These are phyloP conservation scores for Macropis europaea DNA, from an alignment of 2,888 invertebrate genomes.

Conservation along the genomic window DNA sequence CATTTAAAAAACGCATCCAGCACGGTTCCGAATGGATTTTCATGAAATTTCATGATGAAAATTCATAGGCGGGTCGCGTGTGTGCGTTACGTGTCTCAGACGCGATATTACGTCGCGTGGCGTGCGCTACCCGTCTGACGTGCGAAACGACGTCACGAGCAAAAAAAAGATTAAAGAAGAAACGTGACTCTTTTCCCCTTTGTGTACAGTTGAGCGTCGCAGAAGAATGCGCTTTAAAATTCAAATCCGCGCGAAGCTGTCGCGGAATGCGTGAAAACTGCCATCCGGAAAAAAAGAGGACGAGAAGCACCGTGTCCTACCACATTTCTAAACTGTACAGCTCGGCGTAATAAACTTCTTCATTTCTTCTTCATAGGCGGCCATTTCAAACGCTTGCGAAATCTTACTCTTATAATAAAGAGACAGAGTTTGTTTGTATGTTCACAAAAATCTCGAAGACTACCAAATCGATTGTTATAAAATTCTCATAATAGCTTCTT, in stretches of 20 bases:
- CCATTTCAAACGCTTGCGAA: too few relatives aligned
- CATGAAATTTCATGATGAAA: constrained; percentile 26
- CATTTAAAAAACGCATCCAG: neutral
- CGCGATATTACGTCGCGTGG: neutral
- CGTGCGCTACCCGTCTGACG: neutral
- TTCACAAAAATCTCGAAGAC: too few relatives aligned
- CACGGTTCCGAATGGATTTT: neutral
- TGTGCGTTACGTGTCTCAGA: constrained; percentile 12
- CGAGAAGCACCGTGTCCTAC: neutral
- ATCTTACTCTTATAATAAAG: too few relatives aligned
- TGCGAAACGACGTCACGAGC: neutral
- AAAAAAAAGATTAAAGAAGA: constrained; percentile 28
- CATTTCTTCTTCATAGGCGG: too few relatives aligned
- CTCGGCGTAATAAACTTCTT: too few relatives aligned
- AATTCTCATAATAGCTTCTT: too few relatives aligned
- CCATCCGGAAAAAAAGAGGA: neutral
- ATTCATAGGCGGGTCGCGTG: constrained; percentile 5
- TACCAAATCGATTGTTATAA: too few relatives aligned
- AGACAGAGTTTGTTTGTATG: too few relatives aligned
- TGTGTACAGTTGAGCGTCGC: neutral
- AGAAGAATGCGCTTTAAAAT: constrained; percentile 25
- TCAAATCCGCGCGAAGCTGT: constrained; percentile 1
- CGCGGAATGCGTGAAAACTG: too few relatives aligned
- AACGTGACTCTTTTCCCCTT: constrained; percentile 15
- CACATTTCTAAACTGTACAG: too few relatives aligned